Evolutionary conservation across 2,113 vertebrate species (phyloP).

Genomic region (Theristicus caerulescens): DNA sequence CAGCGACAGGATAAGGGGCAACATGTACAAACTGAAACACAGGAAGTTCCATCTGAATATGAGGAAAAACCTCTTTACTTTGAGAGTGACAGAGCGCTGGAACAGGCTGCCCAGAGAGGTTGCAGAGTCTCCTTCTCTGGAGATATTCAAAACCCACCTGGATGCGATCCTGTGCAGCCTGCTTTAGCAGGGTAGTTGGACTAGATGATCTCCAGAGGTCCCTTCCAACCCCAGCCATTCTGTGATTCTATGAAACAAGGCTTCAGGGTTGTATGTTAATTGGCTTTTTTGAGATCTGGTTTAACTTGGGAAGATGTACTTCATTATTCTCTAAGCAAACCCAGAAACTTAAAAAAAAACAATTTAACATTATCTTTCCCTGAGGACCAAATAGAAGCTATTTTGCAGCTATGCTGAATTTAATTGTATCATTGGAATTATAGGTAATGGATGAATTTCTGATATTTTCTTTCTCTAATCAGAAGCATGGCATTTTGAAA

Average conservation of each 20-base stretch:
- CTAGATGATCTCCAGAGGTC: no score
- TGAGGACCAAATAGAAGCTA: neutral
- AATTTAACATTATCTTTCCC: neutral
- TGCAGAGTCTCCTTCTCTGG: no score
- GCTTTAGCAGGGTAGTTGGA: no score
- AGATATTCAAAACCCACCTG: no score
- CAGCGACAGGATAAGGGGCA: no score
- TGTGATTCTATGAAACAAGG: neutral
- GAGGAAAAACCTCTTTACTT: no score
- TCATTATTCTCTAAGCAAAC: neutral
- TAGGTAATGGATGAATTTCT: neutral
- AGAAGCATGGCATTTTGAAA: neutral
- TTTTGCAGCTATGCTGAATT: neutral
- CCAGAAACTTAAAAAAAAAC: neutral
- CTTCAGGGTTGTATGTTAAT: neutral
- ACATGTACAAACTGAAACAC: no score
- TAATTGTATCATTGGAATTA: neutral
- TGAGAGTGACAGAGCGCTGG: no score
- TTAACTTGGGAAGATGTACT: neutral
- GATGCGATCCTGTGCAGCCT: no score
- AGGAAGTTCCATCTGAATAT: no score
- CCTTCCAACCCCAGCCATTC: no score
- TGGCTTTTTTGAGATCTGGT: neutral
- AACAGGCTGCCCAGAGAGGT: no score
- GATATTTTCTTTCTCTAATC: neutral